Percentiles rank a stretch among this genome's conserved stretches.
Evolutionary conservation across 2,113 vertebrate genomes (phyloP).

Genomic region (Chaenogobius annularis): DNA sequence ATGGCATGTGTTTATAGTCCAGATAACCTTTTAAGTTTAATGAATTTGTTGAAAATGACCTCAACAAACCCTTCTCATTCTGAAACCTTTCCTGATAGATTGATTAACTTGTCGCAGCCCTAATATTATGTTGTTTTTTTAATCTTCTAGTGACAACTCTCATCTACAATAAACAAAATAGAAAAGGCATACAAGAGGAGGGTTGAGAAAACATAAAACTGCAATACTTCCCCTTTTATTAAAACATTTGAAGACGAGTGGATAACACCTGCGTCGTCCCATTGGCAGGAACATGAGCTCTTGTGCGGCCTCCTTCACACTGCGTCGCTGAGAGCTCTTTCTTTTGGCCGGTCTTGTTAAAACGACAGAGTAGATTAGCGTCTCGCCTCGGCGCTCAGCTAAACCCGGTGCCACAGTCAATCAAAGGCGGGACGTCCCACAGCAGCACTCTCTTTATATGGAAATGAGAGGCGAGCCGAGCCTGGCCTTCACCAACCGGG

Average conservation of each 20-base stretch:
- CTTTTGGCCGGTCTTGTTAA: constrained; percentile 8
- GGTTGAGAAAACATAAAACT: no score
- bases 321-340: background rate
- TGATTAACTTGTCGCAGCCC: no score
- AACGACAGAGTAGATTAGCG: constrained; percentile 30
- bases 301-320: background rate
- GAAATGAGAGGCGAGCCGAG: constrained; percentile 1
- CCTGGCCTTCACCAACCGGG: background rate
- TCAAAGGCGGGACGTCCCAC: constrained; percentile 24
- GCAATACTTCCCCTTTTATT: no score
- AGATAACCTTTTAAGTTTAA: no score
- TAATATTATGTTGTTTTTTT: no score
- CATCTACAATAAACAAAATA: no score
- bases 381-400: constrained; percentile 10
- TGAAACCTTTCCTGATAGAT: no score
- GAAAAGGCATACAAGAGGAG: no score
- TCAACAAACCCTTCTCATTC: no score
- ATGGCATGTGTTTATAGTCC: no score
- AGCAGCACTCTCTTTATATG: constrained; percentile 27
- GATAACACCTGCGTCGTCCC: background rate
- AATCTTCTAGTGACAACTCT: no score
- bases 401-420: constrained; percentile 31
- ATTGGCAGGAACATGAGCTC: background rate
- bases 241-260: background rate
- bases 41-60: no score